Percentiles rank a stretch among this genome's conserved stretches.
Evolutionary conservation across 2,888 invertebrate genomes (phyloP).

Genomic region (Meta bourneti): DNA sequence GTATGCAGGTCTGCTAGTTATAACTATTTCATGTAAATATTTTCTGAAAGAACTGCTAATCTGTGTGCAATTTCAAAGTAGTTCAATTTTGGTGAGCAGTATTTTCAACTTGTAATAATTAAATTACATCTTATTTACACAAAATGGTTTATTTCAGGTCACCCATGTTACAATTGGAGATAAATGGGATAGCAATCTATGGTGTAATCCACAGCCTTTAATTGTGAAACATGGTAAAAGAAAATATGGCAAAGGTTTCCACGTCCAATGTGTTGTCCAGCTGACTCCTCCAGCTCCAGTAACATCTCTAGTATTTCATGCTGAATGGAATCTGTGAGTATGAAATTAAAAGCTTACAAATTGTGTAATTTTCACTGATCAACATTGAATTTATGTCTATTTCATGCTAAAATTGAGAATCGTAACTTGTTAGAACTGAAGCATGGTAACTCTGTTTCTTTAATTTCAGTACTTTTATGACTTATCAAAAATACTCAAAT

Average conservation of each 20-base stretch:
- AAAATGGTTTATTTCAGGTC: slow-evolving; percentile 16
- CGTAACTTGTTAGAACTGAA: too few species aligned
- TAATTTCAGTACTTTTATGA: too few species aligned
- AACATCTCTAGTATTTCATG: slow-evolving; percentile 92
- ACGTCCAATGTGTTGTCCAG: slow-evolving; percentile 91
- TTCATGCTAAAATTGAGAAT: background rate
- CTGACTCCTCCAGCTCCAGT: slow-evolving; percentile 95
- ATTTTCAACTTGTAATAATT: too few species aligned
- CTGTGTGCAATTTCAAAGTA: too few species aligned
- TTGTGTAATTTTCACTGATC: background rate
- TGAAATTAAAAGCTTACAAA: background rate
- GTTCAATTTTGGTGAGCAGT: too few species aligned
- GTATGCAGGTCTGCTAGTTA: too few species aligned
- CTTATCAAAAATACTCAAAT: too few species aligned
- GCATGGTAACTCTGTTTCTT: too few species aligned
- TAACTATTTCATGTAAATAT: too few species aligned
- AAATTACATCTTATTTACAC: too few species aligned
- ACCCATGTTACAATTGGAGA: slow-evolving; percentile 92
- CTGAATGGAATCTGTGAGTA: slow-evolving; percentile 90
- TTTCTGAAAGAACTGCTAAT: too few species aligned
- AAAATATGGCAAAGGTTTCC: slow-evolving; percentile 83
- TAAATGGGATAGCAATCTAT: slow-evolving; percentile 95
- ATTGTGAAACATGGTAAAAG: slow-evolving; percentile 84
- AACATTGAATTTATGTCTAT: background rate
- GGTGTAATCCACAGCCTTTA: slow-evolving; percentile 97